phyloP scores from a whole-genome alignment of 2,113 vertebrate genomes.

The Ailurus styani region DNA sequence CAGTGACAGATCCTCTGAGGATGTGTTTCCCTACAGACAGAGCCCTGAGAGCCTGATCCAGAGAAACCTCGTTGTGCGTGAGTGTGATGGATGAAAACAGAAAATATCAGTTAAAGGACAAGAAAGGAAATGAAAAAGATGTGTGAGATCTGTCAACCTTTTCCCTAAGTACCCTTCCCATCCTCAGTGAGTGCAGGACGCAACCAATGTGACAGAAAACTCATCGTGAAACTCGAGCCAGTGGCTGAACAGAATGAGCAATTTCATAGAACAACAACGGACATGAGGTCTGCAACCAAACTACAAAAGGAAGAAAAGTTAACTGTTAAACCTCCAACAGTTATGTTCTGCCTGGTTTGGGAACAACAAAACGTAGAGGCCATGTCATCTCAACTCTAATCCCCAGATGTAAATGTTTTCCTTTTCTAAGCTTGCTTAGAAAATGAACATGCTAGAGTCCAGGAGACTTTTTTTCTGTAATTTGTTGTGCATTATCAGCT shows the following conservation, averaged over 20 bases:
- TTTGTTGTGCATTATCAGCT: conserved; percentile 74
- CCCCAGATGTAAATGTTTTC: conserved; percentile 50
- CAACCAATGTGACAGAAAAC: conserved; percentile 57
- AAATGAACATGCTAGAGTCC: conserved; percentile 54
- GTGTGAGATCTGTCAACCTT: conserved; percentile 57
- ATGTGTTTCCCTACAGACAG: not conserved
- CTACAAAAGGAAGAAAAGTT: conserved; percentile 60
- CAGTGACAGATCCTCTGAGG: not conserved
- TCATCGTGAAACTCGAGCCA: conserved; percentile 74
- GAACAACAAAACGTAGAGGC: not conserved
- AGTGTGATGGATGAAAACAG: conserved; percentile 51
- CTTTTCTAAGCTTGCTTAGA: conserved; percentile 54
- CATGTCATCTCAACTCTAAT: conserved; percentile 8
- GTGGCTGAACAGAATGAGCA: conserved; percentile 54
- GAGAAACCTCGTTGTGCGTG: not conserved
- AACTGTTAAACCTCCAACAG: conserved; percentile 42
- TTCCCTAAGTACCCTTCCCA: conserved; percentile 55
- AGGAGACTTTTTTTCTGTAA: conserved; percentile 74
- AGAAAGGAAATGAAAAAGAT: conserved; percentile 72
- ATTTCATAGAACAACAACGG: conserved; percentile 65
- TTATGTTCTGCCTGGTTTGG: not conserved
- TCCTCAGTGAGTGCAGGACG: conserved; percentile 22
- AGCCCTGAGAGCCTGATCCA: not conserved
- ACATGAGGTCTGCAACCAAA: conserved; percentile 48
- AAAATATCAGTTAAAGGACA: conserved; percentile 53